phyloP scores from a whole-genome alignment of 2,113 vertebrate species.

The Panthera tigris region DNA sequence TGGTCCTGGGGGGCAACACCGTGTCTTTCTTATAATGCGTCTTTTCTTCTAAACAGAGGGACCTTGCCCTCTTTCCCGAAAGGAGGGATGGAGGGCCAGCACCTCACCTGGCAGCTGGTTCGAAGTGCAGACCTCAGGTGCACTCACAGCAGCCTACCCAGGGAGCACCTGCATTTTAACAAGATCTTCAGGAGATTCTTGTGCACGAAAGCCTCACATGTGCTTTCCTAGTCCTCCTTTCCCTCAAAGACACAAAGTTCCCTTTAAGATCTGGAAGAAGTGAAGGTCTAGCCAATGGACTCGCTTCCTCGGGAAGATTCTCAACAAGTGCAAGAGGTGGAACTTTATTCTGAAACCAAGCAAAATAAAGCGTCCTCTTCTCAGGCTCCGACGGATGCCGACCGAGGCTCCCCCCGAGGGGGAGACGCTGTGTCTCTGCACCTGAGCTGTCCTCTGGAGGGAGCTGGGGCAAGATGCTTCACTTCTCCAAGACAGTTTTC shows the following conservation, averaged over 20 bases:
- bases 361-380: neutral
- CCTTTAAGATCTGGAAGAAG: neutral
- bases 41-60: neutral
- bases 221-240: neutral
- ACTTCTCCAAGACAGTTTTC: neutral
- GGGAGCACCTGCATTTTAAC: neutral
- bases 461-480: rapidly evolving
- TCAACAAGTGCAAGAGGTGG: neutral
- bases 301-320: neutral
- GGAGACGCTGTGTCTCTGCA: rapidly evolving
- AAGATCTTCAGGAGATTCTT: no score
- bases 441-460: neutral
- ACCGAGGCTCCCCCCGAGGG: rapidly evolving
- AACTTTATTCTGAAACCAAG: rapidly evolving
- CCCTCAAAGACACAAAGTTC: neutral
- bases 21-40: rapidly evolving
- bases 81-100: neutral
- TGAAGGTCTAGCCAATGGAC: rapidly evolving
- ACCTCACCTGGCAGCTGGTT: neutral
- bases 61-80: neutral
- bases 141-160: rapidly evolving
- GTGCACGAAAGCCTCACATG: rapidly evolving
- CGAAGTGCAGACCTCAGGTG: neutral
- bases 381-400: neutral
- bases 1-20: neutral